These are phyloP conservation scores for Spodoptera picta DNA, from an alignment of 2,888 invertebrate species.

Conservation along the genomic window DNA sequence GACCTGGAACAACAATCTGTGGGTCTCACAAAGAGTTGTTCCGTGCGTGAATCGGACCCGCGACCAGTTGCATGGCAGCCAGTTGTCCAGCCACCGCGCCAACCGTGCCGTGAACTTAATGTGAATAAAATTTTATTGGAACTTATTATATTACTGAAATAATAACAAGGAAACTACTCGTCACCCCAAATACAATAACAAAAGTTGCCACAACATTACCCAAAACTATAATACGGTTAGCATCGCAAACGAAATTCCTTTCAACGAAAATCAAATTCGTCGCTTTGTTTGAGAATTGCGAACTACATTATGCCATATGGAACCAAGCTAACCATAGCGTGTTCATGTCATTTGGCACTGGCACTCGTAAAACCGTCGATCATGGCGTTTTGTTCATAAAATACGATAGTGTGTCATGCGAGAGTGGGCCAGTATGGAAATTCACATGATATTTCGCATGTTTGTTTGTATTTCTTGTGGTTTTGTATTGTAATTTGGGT, in stretches of 20 bases:
- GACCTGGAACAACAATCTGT: too few relatives aligned
- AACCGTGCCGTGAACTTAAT: too few relatives aligned
- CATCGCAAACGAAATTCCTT: not conserved
- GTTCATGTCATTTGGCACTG: constrained; percentile 38
- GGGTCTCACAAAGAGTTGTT: too few relatives aligned
- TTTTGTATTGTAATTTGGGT: constrained; percentile 21
- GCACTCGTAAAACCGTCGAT: constrained; percentile 50
- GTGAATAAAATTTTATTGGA: too few relatives aligned
- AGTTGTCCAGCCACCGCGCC: too few relatives aligned
- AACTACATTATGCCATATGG: constrained; percentile 27
- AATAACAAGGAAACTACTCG: too few relatives aligned
- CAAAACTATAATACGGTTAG: not conserved
- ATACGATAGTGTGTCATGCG: constrained; percentile 53
- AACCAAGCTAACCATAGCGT: constrained; percentile 32
- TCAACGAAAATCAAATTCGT: constrained; percentile 16
- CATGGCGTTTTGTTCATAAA: constrained; percentile 43
- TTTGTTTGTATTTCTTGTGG: constrained; percentile 36
- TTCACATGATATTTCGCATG: constrained; percentile 48
- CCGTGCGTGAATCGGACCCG: too few relatives aligned
- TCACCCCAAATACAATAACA: too few relatives aligned
- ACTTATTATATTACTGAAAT: too few relatives aligned
- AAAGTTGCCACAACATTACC: not conserved
- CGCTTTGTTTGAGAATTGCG: constrained; percentile 37
- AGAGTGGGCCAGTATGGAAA: constrained; percentile 48
- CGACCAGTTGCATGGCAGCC: too few relatives aligned